Evolutionary conservation across 2,888 invertebrate species (phyloP), one percentile per base, ranked within the genome.

Genomic region (Pelosia muscerda): DNA sequence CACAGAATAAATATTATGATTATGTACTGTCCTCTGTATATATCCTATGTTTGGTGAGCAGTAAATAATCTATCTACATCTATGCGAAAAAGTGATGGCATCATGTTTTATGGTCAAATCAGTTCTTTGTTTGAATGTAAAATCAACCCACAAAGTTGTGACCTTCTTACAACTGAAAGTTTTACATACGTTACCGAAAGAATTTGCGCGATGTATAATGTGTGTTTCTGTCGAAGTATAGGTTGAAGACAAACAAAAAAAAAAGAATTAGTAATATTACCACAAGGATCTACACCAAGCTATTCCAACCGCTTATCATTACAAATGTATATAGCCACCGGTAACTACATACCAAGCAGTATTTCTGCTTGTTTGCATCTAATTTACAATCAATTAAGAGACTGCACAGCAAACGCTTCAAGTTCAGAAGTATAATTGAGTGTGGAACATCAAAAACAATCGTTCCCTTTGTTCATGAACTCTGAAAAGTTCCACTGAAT

Each of bases 401-500:
- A 15, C 49, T n/a, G 49, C 8, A n/a, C 49, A 49, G n/a, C n/a
- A n/a, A 49, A 58, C n/a, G 58, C 4, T n/a, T 28, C 28, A 28
- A 58, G 55, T 55, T 55, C n/a, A 8, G 8, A 49, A 49, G 49
- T n/a, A 49, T n/a, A 49, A 49, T 49, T 49, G 49, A n/a, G 8
- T n/a, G 49, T 49, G 49, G 49, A 49, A 49, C n/a, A 49, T 49
- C n/a, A 9, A 49, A 49, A 49, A n/a, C n/a, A 49, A 49, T 49
- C n/a, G 49, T 49, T 49, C n/a, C 49, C n/a, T 49, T 49, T 49
- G 49, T 49, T 49, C 49, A n/a, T 49, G n/a, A 8, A 49, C n/a
- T n/a, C 49, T 9, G n/a, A 49, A n/a, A 49, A 49, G n/a, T 49
- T 49, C n/a, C 8, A 9, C n/a, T 49, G 49, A 49, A n/a, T 49